Conservation (phyloP, 2,888 invertebrate genomes). For the Drosophila emarginata region DNA sequence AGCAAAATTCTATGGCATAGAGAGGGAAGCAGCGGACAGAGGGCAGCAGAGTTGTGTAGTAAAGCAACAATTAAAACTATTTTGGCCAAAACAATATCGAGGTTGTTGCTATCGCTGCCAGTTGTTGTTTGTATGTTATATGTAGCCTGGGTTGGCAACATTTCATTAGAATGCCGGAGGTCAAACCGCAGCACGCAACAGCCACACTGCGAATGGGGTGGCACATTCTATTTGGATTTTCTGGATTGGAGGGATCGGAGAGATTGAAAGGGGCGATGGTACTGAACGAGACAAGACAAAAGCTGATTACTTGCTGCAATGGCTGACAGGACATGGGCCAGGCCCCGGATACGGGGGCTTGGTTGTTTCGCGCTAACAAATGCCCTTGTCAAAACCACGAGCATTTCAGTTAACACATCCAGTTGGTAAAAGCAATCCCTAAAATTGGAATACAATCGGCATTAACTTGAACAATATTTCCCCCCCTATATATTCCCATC, state of each 20-base stretch:
- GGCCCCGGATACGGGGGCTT: conserved; percentile 9
- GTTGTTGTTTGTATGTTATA: conserved; percentile 18
- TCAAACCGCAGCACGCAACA: conserved; percentile 62
- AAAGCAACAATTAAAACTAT: conserved; percentile 70
- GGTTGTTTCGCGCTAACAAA: conserved; percentile 12
- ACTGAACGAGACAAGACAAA: conserved; percentile 51
- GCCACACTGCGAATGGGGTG: background rate
- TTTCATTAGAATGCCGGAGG: conserved; percentile 74
- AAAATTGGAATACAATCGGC: background rate
- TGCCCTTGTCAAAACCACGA: conserved; percentile 30
- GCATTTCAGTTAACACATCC: no score
- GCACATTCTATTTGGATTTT: background rate
- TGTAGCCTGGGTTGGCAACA: conserved; percentile 48
- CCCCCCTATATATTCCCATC: background rate
- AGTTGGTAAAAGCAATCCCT: background rate
- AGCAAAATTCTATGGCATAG: background rate
- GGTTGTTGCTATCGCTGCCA: conserved; percentile 48
- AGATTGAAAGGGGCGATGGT: background rate
- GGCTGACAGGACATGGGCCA: conserved; percentile 60
- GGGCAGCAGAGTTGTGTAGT: conserved; percentile 17
- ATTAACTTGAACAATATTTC: background rate
- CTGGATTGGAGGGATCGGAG: background rate
- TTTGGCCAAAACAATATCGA: conserved; percentile 72
- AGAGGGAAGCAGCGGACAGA: no score
- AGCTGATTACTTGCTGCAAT: conserved; percentile 73